Evolutionary conservation across 1,140 invertebrate species (phyloP).

Genomic region (Littorina saxatilis): DNA sequence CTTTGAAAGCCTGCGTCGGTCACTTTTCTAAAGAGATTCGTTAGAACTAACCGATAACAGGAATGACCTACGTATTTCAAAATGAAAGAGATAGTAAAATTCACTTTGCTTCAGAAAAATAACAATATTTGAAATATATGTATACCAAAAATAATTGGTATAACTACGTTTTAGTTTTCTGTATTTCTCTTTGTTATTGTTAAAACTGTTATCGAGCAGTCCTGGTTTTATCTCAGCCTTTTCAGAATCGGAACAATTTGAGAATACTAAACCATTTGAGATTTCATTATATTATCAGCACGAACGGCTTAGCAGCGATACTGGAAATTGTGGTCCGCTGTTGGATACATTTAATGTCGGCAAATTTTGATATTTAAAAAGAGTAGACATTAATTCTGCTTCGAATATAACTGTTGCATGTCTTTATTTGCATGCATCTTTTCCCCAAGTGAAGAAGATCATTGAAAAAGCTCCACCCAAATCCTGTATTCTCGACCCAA

Average conservation of each 20-base stretch:
- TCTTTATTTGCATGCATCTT: too few relatives aligned
- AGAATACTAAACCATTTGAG: not conserved
- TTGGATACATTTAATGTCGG: too few relatives aligned
- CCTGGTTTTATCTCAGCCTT: not conserved
- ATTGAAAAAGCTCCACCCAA: too few relatives aligned
- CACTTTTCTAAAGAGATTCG: not conserved
- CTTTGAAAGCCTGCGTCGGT: slow-evolving; percentile 8
- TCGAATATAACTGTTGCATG: too few relatives aligned
- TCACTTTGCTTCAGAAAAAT: not conserved
- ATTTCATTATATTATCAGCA: too few relatives aligned
- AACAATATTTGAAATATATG: not conserved
- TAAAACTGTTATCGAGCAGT: not conserved
- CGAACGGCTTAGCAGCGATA: too few relatives aligned
- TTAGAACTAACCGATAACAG: not conserved
- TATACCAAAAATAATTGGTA: not conserved
- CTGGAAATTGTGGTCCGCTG: too few relatives aligned
- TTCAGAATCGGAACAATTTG: not conserved
- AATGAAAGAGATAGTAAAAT: not conserved
- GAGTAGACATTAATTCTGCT: too few relatives aligned
- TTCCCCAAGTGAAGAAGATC: too few relatives aligned
- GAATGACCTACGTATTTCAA: too few relatives aligned
- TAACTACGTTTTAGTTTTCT: not conserved
- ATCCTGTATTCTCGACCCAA: too few relatives aligned
- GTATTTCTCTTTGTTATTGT: not conserved
- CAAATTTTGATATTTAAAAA: too few relatives aligned